Evolutionary conservation across 2,797 vertebrate genomes (phyloP).

Genomic region (Tapirus indicus): DNA sequence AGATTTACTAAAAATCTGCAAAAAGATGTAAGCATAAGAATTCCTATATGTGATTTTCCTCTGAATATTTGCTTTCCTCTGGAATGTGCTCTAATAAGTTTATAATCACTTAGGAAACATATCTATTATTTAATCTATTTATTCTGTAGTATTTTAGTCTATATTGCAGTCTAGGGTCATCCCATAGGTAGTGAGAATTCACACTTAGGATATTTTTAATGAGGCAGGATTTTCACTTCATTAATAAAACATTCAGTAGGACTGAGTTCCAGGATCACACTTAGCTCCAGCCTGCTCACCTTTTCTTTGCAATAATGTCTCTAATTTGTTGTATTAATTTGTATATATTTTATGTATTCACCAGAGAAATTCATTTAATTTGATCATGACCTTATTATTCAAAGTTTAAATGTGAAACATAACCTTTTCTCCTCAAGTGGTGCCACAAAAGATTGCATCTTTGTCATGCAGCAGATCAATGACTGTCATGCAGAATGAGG

Average conservation of each 20-base stretch:
- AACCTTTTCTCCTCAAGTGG: constrained; percentile 88
- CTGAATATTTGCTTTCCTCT: constrained; percentile 12
- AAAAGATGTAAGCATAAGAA: background rate
- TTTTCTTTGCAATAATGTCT: constrained; percentile 79
- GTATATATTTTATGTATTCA: constrained; percentile 86
- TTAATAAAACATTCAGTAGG: constrained; percentile 83
- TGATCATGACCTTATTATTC: constrained; percentile 90
- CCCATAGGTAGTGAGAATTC: background rate
- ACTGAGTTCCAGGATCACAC: constrained; percentile 60
- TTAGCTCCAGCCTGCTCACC: constrained; percentile 81
- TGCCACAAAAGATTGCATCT: constrained; percentile 88
- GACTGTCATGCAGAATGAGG: constrained; percentile 87
- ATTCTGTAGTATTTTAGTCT: constrained; percentile 1
- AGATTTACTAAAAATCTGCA: background rate
- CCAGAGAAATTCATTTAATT: constrained; percentile 87
- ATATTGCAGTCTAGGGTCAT: background rate
- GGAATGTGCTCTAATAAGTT: background rate
- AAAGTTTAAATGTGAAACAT: constrained; percentile 86
- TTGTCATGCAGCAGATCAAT: constrained; percentile 85
- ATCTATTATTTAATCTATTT: constrained; percentile 29
- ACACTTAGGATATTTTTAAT: constrained; percentile 79
- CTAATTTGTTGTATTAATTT: constrained; percentile 87
- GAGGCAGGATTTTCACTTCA: constrained; percentile 78
- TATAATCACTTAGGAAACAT: background rate
- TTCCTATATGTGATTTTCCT: background rate